Evolutionary conservation across 2,113 vertebrate genomes (phyloP), one percentile per base, ranked within the genome.

Genomic region (Semicossyphus pulcher): DNA sequence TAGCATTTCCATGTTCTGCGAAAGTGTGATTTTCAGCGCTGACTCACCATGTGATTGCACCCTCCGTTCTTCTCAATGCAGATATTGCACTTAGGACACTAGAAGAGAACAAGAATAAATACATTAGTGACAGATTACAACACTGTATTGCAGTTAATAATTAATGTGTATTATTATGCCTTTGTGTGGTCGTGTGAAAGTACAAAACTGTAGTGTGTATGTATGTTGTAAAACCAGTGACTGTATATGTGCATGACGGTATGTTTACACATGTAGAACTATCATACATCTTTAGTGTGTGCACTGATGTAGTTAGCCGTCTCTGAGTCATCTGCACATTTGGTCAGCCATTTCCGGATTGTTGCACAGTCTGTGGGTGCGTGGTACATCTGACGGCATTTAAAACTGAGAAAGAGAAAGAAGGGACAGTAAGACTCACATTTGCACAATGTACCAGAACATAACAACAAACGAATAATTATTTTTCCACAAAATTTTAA

Each of bases 81-180:
- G 94, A 99, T 99, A 98, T 99, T 99, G 95, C 98, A 99, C 96
- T 97, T 99, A 60, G 98, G 98, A 96, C 98, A 99, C 98, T 99
- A 86, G 65, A 86, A 41, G 41, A 79, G 80, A 41, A 28, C 14
- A 0, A 36, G 4, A 18, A 37, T 23, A 5, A 23, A 39, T 12
- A 18, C n/a, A 10, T 36, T 11, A 28, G 9, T 42, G 15, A 66
- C 10, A 51, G 4, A 18, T 23, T 32, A 60, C 25, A 28, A 10
- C 7, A 26, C 5, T 31, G 15, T 7, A 59, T 37, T 25, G n/a
- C 8, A 37, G 21, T 23, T 3, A 57, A n/a, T 10, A 23, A 20
- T 26, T 18, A 31, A 18, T 5, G 10, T 51, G 23, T 1, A 21
- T 14, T 16, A 39, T 11, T 29, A 9, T 25, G 3, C 4, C n/a